Conservation (phyloP, 2,797 vertebrate species). For the Nannoperca australis region DNA sequence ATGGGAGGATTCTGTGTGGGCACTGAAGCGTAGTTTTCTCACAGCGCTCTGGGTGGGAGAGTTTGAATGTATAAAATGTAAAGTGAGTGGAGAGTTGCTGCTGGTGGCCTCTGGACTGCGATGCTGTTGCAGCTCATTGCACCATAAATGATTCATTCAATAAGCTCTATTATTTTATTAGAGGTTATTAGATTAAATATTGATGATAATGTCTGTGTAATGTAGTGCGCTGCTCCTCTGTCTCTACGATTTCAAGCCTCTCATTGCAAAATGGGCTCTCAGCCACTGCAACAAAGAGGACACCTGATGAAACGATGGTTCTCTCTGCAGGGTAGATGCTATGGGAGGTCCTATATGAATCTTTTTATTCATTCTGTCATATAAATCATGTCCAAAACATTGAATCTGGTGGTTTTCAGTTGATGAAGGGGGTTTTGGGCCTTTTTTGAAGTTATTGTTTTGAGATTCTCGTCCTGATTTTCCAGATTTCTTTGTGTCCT, state of each 20-base stretch:
- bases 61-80: neutral
- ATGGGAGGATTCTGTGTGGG: neutral
- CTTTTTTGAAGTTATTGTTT: neutral
- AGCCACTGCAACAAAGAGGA: neutral
- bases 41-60: neutral
- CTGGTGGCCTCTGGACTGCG: neutral
- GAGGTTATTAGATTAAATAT: slow-evolving; percentile 55
- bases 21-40: neutral
- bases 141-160: slow-evolving; percentile 37
- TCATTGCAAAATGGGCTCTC: neutral
- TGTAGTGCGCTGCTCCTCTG: slow-evolving; percentile 13
- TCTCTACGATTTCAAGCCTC: neutral
- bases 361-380: neutral
- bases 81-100: neutral
- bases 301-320: no score
- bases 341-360: neutral
- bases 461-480: neutral
- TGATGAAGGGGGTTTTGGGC: neutral
- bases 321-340: neutral
- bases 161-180: slow-evolving; percentile 48
- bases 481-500: neutral
- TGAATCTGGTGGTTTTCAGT: neutral
- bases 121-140: slow-evolving; percentile 11
- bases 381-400: neutral
- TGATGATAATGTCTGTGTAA: slow-evolving; percentile 46